These are phyloP conservation scores for Erebia palarica DNA, from an alignment of 2,888 invertebrate species.

Conservation along the genomic window DNA sequence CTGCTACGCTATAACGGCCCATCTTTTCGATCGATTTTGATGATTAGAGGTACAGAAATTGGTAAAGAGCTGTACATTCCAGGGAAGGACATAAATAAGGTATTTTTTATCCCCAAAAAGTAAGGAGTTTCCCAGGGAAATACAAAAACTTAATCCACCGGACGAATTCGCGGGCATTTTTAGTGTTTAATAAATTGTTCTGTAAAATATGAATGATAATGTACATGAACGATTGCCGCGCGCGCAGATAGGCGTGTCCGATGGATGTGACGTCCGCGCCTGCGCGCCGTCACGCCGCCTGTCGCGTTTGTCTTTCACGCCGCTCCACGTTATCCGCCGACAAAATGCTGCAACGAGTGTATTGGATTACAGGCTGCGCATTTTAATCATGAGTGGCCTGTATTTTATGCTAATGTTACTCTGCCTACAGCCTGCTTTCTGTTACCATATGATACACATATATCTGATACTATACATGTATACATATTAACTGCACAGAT, in stretches of 20 bases:
- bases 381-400: conserved; percentile 16
- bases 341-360: conserved; percentile 38
- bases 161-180: no score
- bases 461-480: not conserved
- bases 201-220: not conserved
- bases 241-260: conserved; percentile 54
- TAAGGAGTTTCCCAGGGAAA: no score
- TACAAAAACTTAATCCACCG: no score
- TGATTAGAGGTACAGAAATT: no score
- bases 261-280: conserved; percentile 47
- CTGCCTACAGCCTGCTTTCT: not conserved
- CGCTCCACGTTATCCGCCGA: conserved; percentile 41
- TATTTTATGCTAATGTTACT: conserved; percentile 9
- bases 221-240: conserved; percentile 40
- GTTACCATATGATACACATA: not conserved
- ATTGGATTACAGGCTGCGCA: conserved; percentile 21
- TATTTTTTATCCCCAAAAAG: no score
- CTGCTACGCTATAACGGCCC: no score
- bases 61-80: no score
- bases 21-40: no score
- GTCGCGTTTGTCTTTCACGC: conserved; percentile 45
- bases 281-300: conserved; percentile 48
- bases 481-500: not conserved
- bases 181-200: not conserved
- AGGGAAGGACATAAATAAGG: no score